phyloP scores from a whole-genome alignment of 2,113 vertebrate genomes.

The Anser brachyrhynchus region DNA sequence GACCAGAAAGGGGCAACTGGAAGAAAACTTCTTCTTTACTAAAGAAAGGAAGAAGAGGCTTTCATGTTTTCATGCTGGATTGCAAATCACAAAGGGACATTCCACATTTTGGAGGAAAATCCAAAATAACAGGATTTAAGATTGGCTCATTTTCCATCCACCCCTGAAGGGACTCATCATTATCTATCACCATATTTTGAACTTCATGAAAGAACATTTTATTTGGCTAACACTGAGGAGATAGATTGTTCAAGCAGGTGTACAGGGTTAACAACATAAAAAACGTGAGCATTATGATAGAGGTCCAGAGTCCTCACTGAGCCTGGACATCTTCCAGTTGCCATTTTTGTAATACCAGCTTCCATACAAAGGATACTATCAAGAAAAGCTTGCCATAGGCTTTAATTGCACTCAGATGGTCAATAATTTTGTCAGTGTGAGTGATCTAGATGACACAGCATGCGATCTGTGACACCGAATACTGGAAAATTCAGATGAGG shows the following conservation, averaged over 20 bases:
- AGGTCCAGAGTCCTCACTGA: not conserved
- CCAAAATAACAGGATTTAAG: not conserved
- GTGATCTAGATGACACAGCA: not conserved
- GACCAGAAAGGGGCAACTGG: not conserved
- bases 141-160: not conserved
- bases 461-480: rapidly evolving
- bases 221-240: not conserved
- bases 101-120: not conserved
- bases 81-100: not conserved
- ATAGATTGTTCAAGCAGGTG: not conserved
- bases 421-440: not conserved
- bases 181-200: not conserved
- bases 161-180: not conserved
- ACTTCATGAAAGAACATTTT: not conserved
- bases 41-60: not conserved
- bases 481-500: not conserved
- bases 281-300: rapidly evolving
- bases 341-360: not conserved
- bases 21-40: not conserved
- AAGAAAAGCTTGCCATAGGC: not conserved
- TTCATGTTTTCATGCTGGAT: not conserved
- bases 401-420: not conserved
- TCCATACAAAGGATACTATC: not conserved
- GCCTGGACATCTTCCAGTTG: not conserved
- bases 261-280: not conserved